Percentiles rank a stretch among this genome's conserved stretches.
These are phyloP conservation scores for Blennius ocellaris DNA, from an alignment of 2,113 vertebrate species.

Conservation along the genomic window DNA sequence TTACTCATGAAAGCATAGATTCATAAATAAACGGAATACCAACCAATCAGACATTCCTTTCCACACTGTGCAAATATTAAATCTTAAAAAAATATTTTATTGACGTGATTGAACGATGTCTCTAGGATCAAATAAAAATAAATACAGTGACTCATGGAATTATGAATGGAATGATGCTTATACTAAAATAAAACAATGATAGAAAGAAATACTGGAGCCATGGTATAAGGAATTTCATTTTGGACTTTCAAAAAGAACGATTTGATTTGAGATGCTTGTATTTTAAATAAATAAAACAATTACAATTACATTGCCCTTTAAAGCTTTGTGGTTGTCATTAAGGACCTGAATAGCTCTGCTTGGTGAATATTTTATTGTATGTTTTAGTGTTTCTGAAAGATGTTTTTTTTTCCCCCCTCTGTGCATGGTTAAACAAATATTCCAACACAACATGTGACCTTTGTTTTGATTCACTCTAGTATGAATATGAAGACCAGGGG, in stretches of 20 bases:
- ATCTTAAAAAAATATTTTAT: no score
- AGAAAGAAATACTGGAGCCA: no score
- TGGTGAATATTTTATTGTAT: not conserved
- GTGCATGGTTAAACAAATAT: constrained; percentile 17
- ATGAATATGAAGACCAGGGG: constrained; percentile 44
- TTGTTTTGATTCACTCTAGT: constrained; percentile 45
- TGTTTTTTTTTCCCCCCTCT: not conserved
- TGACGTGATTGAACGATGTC: no score
- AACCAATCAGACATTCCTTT: not conserved
- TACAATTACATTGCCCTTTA: not conserved
- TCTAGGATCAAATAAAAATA: no score
- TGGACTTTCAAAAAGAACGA: not conserved
- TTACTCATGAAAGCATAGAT: not conserved
- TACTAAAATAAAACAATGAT: no score
- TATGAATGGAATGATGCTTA: no score
- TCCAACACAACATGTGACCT: constrained; percentile 31
- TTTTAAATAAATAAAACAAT: not conserved
- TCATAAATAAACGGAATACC: constrained; percentile 18
- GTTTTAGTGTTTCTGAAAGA: no score
- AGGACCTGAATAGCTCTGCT: not conserved
- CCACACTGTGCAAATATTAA: not conserved
- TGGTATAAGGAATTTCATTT: not conserved
- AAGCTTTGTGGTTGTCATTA: not conserved
- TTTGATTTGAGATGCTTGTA: not conserved
- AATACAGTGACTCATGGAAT: no score